These are phyloP conservation scores for Esox lucius DNA, from an alignment of 2,797 vertebrate genomes.

Conservation along the genomic window DNA sequence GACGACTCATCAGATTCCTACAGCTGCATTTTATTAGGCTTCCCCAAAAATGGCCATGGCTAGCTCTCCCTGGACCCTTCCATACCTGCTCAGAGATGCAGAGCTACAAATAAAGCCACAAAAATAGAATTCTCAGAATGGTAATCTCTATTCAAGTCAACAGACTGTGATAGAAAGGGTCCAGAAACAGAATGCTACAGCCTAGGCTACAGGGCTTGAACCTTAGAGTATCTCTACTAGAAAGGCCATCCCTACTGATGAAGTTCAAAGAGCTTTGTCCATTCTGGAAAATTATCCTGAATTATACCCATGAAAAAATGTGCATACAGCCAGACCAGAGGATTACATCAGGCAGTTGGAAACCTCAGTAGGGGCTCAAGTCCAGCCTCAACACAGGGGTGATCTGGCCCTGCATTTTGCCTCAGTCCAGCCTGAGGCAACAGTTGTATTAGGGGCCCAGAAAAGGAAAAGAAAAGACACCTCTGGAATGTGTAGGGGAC, in stretches of 20 bases:
- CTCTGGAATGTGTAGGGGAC: too few species aligned
- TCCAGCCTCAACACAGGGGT: background rate
- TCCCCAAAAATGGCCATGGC: slow-evolving; percentile 36
- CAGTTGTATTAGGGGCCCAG: too few species aligned
- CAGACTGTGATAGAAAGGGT: slow-evolving; percentile 28
- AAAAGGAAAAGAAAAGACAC: too few species aligned
- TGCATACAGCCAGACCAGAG: slow-evolving; percentile 14
- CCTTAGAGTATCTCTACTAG: background rate
- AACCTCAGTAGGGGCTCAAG: background rate
- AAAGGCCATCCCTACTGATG: background rate
- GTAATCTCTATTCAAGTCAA: background rate
- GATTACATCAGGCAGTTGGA: slow-evolving; percentile 29
- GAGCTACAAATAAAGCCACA: background rate
- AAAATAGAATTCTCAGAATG: background rate
- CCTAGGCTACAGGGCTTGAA: background rate
- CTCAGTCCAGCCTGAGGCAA: background rate
- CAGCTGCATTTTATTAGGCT: slow-evolving; percentile 74
- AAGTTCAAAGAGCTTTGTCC: background rate
- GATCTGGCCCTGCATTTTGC: background rate
- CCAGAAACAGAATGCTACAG: slow-evolving; percentile 43
- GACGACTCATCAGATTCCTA: slow-evolving; percentile 68
- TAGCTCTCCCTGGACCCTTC: slow-evolving; percentile 32
- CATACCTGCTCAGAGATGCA: background rate
- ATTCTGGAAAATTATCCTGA: slow-evolving; percentile 26
- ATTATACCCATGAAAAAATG: background rate